Conservation (phyloP, 2,113 vertebrate species). For the Galemys pyrenaicus region DNA sequence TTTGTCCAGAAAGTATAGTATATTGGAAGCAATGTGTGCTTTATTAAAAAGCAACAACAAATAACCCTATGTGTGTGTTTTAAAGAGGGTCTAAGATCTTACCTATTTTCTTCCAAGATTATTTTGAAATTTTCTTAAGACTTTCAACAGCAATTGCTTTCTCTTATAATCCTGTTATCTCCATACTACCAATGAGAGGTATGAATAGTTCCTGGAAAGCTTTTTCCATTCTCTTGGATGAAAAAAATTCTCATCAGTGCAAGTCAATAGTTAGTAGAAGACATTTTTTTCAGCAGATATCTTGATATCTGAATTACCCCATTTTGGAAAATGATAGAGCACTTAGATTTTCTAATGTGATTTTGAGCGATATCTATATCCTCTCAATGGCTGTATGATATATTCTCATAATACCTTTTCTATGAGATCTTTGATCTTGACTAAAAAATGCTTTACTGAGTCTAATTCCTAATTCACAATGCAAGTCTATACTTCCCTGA, state of each 20-base stretch:
- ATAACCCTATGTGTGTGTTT: background rate
- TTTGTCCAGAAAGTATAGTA: background rate
- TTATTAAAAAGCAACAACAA: background rate
- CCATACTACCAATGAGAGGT: background rate
- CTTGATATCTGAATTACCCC: background rate
- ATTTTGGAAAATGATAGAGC: background rate
- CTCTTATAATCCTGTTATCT: background rate
- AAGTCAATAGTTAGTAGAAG: background rate
- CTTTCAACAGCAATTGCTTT: background rate
- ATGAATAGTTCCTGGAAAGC: background rate
- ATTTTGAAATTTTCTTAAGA: background rate
- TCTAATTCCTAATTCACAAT: background rate
- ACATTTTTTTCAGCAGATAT: background rate
- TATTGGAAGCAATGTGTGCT: background rate
- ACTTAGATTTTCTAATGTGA: conserved; percentile 15
- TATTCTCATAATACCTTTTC: background rate
- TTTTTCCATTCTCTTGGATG: background rate
- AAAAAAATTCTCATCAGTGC: background rate
- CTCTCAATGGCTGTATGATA: background rate
- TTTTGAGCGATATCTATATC: background rate
- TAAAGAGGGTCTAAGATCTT: background rate
- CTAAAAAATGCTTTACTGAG: background rate
- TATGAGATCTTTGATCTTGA: background rate
- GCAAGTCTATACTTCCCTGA: background rate
- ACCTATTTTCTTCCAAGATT: background rate